Evolutionary conservation across 2,797 vertebrate genomes (phyloP), one percentile per base, ranked within the genome.

Genomic region (Sitta carolinensis): DNA sequence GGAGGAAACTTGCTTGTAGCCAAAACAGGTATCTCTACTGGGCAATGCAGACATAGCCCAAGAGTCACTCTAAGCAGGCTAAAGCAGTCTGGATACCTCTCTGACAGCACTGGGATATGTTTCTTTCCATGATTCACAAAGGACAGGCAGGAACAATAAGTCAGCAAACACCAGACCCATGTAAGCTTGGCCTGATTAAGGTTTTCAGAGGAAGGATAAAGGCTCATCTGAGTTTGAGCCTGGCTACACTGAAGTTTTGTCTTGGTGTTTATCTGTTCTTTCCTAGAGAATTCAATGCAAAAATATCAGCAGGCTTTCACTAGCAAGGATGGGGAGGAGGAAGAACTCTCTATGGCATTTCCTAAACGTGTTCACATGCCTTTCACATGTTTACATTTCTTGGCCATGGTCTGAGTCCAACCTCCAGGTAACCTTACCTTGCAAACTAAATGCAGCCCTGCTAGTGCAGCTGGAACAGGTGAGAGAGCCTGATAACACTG

Each of bases 311-410:
- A 54, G 38, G 34, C 45, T 92, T 92, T 69, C 55, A 34, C 38
- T 26, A 62, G 74, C 25, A 69, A 75, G 67, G 45, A 40, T 34
- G 23, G 58, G 80, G 70, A 90, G 54, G 57, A 91, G 23, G 51
- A 74, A 67, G 16, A 80, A 21, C 43, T 47, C 45, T 87, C 90
- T 78, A 79, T 69, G 82, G 82, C 64, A 77, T 91, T 91, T 95
- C 82, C 73, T 66, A 85, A 78, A 29, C 2, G 43, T 74, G 42
- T 64, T 80, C 52, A 50, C 80, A 42, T 38, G 64, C 47, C 57
- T 94, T 88, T 77, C 76, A 63, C 38, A 18, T 62, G 50, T 95
- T 95, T 94, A 80, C 70, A 83, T 90, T 94, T 80, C 91, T 94
- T 90, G 67, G 54, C 85, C 61, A 14, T 51, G 50, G 64, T 80